Evolutionary conservation across 2,113 vertebrate genomes (phyloP), one percentile per base, ranked within the genome.

Genomic region (Calypte anna): DNA sequence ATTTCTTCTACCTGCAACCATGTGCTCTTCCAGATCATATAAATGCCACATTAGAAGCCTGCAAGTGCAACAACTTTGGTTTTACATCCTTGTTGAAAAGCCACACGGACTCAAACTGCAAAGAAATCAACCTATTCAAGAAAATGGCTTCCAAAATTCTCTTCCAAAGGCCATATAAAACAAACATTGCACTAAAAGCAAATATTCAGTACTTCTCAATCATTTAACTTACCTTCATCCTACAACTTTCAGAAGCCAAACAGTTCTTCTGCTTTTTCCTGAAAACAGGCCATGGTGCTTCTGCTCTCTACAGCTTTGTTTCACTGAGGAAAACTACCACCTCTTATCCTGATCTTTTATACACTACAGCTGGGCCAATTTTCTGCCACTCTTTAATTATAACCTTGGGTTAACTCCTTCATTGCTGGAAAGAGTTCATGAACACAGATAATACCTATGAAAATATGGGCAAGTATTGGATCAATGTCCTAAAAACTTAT

Each of bases 1-100:
- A 7, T 63, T 66, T 40, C 33, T 3, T 30, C 46, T 1, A 0
- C 1, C 3, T 27, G 9, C 43, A 24, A 21, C 4, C 46, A 82
- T 31, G 6, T 23, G 8, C 22, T 72, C 31, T 66, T 12, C 27
- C 44, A 36, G 20, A 44, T 18, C 10, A 10, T 51, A 21, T 9
- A 19, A 3, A 10, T 11, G 12, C 43, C 48, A 48, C 18, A 7
- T 20, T 7, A 48, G 27, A 58, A 62, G 13, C 2, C 54, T 50
- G 8, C 7, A 70, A 75, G 14, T 7, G 7, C 22, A 81, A 25
- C 22, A 81, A 25, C 27, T 13, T 12, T 48, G 4, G 15, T 66
- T 73, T 73, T 3, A 57, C 2, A 2, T 10, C 62, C 10, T 40
- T 3, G 22, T 36, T 62, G 24, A 54, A 91, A 59, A 7, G 2